These are phyloP conservation scores for Zoanthus gigantus DNA, from an alignment of 92 coral and sea anemone species.

Conservation along the genomic window DNA sequence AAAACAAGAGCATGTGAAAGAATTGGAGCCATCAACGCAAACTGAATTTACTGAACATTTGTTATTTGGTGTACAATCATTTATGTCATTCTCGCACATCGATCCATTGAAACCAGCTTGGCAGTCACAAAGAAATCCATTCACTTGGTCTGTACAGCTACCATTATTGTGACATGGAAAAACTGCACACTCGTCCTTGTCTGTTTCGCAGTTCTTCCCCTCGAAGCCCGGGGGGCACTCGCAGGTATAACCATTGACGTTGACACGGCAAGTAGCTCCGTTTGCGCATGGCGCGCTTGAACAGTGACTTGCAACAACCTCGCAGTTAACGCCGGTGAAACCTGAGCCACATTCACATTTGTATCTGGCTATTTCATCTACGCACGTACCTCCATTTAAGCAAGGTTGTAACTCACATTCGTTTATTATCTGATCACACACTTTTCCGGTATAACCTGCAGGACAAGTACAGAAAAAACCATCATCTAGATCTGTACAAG, in stretches of 20 bases:
- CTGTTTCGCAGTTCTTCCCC: slow-evolving; percentile 8
- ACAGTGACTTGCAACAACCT: not conserved
- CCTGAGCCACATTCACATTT: not conserved
- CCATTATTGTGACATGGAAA: slow-evolving; percentile 20
- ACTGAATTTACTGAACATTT: not conserved
- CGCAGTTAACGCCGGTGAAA: slow-evolving; percentile 23
- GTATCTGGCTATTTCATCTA: not conserved
- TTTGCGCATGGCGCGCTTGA: slow-evolving; percentile 13
- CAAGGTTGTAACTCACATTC: slow-evolving; percentile 10
- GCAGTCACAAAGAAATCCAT: slow-evolving; percentile 21
- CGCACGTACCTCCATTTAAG: slow-evolving; percentile 6
- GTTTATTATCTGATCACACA: slow-evolving; percentile 29
- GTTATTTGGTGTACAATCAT: not conserved
- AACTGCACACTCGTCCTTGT: not conserved
- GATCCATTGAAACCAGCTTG: not conserved
- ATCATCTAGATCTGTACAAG: slow-evolving; percentile 32
- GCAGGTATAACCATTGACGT: slow-evolving; percentile 2
- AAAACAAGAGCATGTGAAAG: not conserved
- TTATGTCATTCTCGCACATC: slow-evolving; percentile 5
- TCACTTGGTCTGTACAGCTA: slow-evolving; percentile 13
- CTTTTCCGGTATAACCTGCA: slow-evolving; percentile 31
- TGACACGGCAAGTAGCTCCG: not conserved
- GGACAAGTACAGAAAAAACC: slow-evolving; percentile 40
- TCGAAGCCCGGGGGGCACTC: slow-evolving; percentile 13
- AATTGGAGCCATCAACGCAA: slow-evolving; percentile 8